phyloP scores from a whole-genome alignment of 2,797 vertebrate species.

The Gobio occitaniae region DNA sequence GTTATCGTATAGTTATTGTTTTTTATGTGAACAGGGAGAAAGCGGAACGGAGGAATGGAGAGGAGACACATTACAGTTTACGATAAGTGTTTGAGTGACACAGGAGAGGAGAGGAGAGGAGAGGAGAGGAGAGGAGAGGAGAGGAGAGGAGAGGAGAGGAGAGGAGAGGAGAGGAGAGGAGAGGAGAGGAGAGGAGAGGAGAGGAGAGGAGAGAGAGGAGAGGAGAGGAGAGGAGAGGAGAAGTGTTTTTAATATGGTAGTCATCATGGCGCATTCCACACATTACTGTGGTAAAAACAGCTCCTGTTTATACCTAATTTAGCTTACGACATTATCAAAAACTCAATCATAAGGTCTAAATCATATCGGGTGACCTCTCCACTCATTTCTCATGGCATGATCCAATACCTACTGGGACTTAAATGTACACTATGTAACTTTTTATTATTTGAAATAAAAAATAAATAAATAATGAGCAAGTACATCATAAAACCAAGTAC shows the following conservation, averaged over 20 bases:
- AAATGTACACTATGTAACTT: not conserved
- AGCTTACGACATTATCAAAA: constrained; percentile 29
- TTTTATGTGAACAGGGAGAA: too few relatives aligned
- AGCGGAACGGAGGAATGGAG: not conserved
- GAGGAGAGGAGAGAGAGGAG: not conserved
- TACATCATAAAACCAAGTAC: not conserved
- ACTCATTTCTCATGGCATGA: constrained; percentile 47
- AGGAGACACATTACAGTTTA: too few relatives aligned
- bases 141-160: not conserved
- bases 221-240: constrained; percentile 2
- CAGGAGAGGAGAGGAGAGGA: not conserved
- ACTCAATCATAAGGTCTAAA: constrained; percentile 13
- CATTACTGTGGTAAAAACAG: constrained; percentile 56
- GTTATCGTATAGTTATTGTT: too few relatives aligned
- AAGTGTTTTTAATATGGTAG: not conserved
- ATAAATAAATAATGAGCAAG: not conserved
- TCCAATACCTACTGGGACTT: constrained; percentile 43
- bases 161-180: not conserved
- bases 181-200: not conserved
- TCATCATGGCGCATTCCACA: constrained; percentile 55
- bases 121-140: constrained; percentile 23
- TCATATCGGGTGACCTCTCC: constrained; percentile 5
- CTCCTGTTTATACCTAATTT: constrained; percentile 47
- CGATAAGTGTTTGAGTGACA: too few relatives aligned
- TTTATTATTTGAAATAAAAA: not conserved